These are phyloP conservation scores for Dipodomys ordii DNA, from an alignment of 2,113 vertebrate species.

Conservation along the genomic window DNA sequence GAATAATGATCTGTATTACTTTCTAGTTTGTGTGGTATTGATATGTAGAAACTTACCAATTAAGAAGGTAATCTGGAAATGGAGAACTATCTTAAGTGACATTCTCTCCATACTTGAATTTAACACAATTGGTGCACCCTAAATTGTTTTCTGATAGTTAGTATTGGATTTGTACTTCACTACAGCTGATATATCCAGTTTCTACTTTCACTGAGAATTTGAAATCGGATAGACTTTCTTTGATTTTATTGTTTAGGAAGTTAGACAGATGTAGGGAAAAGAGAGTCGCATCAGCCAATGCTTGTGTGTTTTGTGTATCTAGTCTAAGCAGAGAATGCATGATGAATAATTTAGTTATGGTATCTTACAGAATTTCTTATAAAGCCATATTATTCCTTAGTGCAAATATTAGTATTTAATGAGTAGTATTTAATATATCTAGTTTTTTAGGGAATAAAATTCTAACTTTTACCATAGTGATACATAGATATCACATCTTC, in stretches of 20 bases:
- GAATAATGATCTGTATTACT: neutral
- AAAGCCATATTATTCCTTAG: neutral
- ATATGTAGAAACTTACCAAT: neutral
- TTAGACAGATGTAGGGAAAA: neutral
- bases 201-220: neutral
- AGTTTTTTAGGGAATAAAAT: neutral
- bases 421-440: too few relatives aligned
- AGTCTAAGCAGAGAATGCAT: neutral
- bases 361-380: neutral
- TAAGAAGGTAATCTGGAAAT: neutral
- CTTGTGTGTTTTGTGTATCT: neutral
- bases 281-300: neutral
- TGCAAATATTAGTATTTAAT: too few relatives aligned
- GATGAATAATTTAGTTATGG: neutral
- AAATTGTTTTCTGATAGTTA: neutral
- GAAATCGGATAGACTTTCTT: neutral
- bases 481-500: too few relatives aligned
- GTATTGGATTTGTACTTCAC: too few relatives aligned
- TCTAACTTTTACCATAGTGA: neutral
- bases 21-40: neutral
- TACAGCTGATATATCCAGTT: neutral
- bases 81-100: neutral
- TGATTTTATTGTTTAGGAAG: neutral
- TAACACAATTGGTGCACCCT: neutral
- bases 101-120: neutral